Base-by-base conservation (phyloP, 2,888 invertebrate genomes). In the Ichneumoninae sp. region DNA sequence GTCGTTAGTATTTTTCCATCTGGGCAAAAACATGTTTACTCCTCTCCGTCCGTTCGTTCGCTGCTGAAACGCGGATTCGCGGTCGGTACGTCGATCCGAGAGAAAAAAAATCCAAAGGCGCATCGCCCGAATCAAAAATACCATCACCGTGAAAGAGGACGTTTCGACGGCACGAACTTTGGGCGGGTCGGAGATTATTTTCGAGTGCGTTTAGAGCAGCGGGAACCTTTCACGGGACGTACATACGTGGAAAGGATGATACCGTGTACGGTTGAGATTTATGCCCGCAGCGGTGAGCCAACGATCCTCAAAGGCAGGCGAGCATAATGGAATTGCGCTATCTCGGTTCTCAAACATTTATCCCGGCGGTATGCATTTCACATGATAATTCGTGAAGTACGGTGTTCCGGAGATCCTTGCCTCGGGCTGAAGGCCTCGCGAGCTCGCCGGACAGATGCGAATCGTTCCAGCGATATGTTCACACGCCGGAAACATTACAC, bases 321-420 rank as follows among this genome's bases (percentile, higher is more conserved):
- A 71, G 85, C 84, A 89, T 91, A 90, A 91, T 90, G 89, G 89
- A 90, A 90, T 90, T 89, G 90, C 89, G 90, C 89, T 88, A 86
- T 90, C 89, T 87, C 82, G 84, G 70, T 82, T 83, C 69, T 83
- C 83, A 89, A 89, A 90, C 88, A 89, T 90, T 90, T 89, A 88
- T 86, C 81, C 79, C 78, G 80, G 78, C 77, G n/a, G 13, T 16
- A 87, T 89, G 87, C 85, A 85, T 88, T 88, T 88, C 83, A 68
- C 83, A 81, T 87, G 87, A 86, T 89, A 90, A 89, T 89, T 89
- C 87, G 81, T 86, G 57, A 77, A 87, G 83, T 84, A 87, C 87
- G 87, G 71, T 84, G 52, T 83, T 81, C 76, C 8, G 76, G 65
- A 70, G 77, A 86, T 74, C 82, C 77, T 78, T 47, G 8, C 73